A percentile compares a stretch with the other conserved stretches of the same genome.
These are phyloP conservation scores for Ascidia mentula DNA, from an alignment of 23 tunicate genomes.

Conservation along the genomic window DNA sequence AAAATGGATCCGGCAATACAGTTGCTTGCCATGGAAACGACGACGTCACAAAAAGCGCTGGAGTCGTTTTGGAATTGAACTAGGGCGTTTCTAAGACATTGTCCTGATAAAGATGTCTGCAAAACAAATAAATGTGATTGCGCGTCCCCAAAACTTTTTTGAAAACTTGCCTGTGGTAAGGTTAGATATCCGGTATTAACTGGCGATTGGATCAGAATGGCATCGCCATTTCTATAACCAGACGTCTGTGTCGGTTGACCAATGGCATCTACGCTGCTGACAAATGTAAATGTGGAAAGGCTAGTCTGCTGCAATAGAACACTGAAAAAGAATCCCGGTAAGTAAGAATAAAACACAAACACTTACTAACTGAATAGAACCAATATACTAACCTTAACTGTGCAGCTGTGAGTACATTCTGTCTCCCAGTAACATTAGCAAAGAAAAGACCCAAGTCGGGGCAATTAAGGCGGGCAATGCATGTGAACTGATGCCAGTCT, in stretches of 20 bases:
- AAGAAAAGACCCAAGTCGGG: conserved; percentile 66
- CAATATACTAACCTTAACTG: not conserved
- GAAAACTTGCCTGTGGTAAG: conserved; percentile 30
- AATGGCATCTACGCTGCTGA: not conserved
- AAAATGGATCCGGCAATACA: conserved; percentile 24
- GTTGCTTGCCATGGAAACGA: conserved; percentile 8
- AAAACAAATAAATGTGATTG: conserved; percentile 15
- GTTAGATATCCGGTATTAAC: not conserved
- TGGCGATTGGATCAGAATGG: not conserved
- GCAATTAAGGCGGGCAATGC: conserved; percentile 57
- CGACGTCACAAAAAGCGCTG: conserved; percentile 54
- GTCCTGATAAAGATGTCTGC: conserved; percentile 46
- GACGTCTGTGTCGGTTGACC: not conserved
- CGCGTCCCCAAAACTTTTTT: not conserved
- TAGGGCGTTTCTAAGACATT: conserved; percentile 23
- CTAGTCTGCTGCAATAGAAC: too few relatives aligned
- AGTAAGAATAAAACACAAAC: not conserved
- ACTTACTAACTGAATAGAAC: not conserved
- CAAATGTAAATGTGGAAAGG: not conserved
- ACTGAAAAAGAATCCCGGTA: not conserved
- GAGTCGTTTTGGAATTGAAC: conserved; percentile 48
- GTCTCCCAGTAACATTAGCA: conserved; percentile 17
- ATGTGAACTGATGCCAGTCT: conserved; percentile 70
- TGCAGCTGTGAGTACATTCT: not conserved
- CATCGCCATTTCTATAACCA: conserved; percentile 4